Evolutionary conservation across 53 echinoderm and acorn worm genomes (phyloP).

Genomic region (Echinometra lucunter): DNA sequence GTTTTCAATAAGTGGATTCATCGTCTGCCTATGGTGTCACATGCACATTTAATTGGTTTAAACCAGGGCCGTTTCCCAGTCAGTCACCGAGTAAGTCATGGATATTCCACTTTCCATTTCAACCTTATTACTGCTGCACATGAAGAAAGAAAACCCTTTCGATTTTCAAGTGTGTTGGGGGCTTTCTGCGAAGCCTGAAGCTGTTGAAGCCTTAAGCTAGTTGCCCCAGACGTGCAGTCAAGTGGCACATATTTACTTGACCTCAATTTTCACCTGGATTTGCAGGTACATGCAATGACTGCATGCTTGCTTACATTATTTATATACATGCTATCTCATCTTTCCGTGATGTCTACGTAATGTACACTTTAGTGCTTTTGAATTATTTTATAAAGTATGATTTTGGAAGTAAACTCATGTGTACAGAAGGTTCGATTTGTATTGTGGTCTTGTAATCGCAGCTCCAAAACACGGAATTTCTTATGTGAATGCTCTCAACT

Average conservation of each 20-base stretch:
- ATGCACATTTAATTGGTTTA: background rate
- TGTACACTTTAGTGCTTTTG: no score
- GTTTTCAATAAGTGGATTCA: background rate
- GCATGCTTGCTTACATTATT: no score
- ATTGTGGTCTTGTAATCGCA: no score
- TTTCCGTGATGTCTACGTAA: no score
- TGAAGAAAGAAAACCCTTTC: background rate
- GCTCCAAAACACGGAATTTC: no score
- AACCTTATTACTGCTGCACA: no score
- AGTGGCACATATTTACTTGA: conserved; percentile 18
- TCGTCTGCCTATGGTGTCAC: background rate
- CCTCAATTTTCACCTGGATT: conserved; percentile 7
- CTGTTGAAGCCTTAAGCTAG: background rate
- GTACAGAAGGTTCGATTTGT: no score
- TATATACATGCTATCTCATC: no score
- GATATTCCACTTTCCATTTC: background rate
- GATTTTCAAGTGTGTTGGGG: background rate
- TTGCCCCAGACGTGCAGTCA: background rate
- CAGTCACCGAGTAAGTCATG: background rate
- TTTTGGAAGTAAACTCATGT: no score
- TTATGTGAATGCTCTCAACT: background rate
- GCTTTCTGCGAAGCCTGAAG: background rate
- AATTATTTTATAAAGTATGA: no score
- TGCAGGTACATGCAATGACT: background rate
- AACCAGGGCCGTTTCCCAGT: background rate